A percentile compares a stretch with the other conserved stretches of the same genome.
These are phyloP conservation scores for Alauda arvensis DNA, from an alignment of 2,797 vertebrate species.

Conservation along the genomic window DNA sequence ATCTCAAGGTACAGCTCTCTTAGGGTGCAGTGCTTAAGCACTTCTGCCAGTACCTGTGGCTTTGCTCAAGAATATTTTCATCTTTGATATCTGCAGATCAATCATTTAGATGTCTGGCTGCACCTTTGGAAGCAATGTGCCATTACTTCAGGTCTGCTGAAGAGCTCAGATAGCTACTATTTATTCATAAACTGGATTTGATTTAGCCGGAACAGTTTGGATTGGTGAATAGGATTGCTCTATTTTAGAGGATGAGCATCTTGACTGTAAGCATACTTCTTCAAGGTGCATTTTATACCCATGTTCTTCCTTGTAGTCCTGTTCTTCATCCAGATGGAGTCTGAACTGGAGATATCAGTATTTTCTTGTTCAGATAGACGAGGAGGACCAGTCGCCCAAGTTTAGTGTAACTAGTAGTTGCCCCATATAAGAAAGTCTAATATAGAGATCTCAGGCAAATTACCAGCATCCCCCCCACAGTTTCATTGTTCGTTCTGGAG, in stretches of 20 bases:
- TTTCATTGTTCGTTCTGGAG: neutral
- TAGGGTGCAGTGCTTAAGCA: neutral
- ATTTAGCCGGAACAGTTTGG: neutral
- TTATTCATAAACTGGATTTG: neutral
- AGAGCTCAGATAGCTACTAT: neutral
- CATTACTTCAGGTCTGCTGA: neutral
- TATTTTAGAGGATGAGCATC: neutral
- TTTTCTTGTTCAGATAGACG: neutral
- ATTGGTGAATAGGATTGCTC: neutral
- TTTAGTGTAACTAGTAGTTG: neutral
- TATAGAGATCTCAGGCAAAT: neutral
- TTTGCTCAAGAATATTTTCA: neutral
- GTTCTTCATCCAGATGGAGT: neutral
- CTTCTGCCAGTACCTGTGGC: neutral
- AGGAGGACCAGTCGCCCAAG: neutral
- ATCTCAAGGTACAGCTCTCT: neutral
- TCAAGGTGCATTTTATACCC: neutral
- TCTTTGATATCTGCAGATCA: neutral
- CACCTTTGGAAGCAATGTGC: neutral
- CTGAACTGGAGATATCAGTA: neutral
- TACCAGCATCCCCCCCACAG: rapidly evolving
- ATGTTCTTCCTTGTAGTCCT: neutral
- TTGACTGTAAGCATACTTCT: neutral
- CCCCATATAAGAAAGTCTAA: neutral
- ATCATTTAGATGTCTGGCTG: neutral